Evolutionary conservation across 2,113 vertebrate species (phyloP).

Genomic region (Brienomyrus brachyistius): DNA sequence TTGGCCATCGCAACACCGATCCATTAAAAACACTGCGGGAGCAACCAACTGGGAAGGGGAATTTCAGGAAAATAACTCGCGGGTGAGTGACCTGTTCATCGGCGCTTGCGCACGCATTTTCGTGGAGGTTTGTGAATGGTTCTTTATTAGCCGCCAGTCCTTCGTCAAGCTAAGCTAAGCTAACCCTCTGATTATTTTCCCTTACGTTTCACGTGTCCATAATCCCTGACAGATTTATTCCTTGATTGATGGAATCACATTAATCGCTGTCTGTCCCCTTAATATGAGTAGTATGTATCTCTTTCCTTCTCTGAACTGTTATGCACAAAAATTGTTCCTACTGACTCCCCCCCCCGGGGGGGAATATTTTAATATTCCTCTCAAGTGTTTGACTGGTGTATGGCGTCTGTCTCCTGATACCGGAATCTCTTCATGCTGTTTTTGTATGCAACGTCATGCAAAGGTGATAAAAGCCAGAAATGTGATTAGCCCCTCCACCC

Average conservation of each 20-base stretch:
- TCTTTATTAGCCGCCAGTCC: not conserved
- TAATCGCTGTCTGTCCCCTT: not conserved
- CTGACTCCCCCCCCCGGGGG: no score
- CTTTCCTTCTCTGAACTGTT: not conserved
- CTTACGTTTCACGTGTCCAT: not conserved
- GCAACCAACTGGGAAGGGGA: not conserved
- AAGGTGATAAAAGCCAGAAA: not conserved
- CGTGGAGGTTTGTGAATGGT: not conserved
- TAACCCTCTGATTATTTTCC: not conserved
- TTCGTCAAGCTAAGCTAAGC: not conserved
- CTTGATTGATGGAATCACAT: not conserved
- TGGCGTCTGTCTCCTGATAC: not conserved
- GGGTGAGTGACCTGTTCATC: not conserved
- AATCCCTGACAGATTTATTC: not conserved
- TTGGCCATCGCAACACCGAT: not conserved
- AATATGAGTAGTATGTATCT: not conserved
- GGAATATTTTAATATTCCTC: not conserved
- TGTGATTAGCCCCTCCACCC: not conserved
- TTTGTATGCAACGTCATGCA: not conserved
- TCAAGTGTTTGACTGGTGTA: not conserved
- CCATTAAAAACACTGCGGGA: not conserved
- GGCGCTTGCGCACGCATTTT: not conserved
- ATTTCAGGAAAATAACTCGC: not conserved
- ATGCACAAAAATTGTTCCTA: not conserved
- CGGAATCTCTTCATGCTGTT: not conserved